phyloP scores from a whole-genome alignment of 2,113 vertebrate species.

The Perognathus longimembris region DNA sequence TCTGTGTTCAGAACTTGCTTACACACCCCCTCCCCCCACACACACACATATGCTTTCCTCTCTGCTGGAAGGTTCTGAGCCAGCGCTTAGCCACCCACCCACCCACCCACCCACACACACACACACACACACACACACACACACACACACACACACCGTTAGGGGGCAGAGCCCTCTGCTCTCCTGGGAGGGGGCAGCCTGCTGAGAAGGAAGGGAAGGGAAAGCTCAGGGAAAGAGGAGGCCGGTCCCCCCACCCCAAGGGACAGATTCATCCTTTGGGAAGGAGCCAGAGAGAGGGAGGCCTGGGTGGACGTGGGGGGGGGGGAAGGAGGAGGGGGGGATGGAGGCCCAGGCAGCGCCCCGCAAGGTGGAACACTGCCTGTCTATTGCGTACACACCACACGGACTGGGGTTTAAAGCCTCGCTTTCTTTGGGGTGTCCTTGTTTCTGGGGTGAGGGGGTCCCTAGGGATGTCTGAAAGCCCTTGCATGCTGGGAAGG shows the following conservation, averaged over 20 bases:
- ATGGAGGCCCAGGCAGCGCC: background rate
- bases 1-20: background rate
- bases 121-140: too few species aligned
- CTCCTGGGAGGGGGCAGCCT: background rate
- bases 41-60: background rate
- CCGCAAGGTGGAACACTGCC: background rate
- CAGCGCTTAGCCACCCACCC: conserved; percentile 22
- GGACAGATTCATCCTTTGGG: background rate
- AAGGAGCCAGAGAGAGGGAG: background rate
- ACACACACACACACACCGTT: too few species aligned
- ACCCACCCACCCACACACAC: too few species aligned
- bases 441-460: background rate
- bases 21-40: background rate
- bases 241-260: background rate
- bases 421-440: background rate
- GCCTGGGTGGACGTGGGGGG: background rate
- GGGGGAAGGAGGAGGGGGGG: background rate
- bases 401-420: background rate
- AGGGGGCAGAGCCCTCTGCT: background rate
- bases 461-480: background rate
- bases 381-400: background rate
- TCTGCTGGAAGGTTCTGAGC: conserved; percentile 18
- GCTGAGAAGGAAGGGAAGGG: background rate
- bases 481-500: background rate
- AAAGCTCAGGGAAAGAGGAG: background rate